Conservation (phyloP, 1,140 invertebrate genomes). For the Holotrichia oblita region DNA sequence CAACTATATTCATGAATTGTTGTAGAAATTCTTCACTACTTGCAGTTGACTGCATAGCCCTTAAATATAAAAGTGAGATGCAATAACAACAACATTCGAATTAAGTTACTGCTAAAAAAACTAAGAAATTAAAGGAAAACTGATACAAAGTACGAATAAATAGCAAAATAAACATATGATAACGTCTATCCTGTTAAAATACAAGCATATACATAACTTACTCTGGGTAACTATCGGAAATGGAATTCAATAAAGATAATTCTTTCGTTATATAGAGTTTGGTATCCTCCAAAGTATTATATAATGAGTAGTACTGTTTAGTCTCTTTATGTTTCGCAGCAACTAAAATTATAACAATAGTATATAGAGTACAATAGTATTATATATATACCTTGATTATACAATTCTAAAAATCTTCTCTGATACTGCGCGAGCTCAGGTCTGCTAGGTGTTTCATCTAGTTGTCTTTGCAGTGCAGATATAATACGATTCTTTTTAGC, state of each 20-base stretch:
- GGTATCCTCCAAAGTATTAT: conserved; percentile 95
- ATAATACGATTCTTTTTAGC: conserved; percentile 87
- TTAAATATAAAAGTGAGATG: conserved; percentile 49
- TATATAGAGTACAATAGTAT: neutral
- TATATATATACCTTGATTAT: conserved; percentile 83
- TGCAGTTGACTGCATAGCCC: conserved; percentile 74
- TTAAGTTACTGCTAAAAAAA: conserved; percentile 24
- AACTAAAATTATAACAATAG: conserved; percentile 71
- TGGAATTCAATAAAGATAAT: conserved; percentile 90
- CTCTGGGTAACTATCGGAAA: conserved; percentile 92
- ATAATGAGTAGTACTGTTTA: conserved; percentile 96
- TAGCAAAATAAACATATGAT: too few species aligned
- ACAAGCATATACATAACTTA: conserved; percentile 70
- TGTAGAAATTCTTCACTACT: conserved; percentile 87
- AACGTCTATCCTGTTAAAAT: neutral
- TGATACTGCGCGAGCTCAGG: conserved; percentile 96
- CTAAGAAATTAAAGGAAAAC: neutral
- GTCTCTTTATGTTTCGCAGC: conserved; percentile 95
- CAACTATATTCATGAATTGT: conserved; percentile 88
- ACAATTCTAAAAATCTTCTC: conserved; percentile 92
- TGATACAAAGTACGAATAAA: too few species aligned
- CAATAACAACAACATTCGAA: neutral
- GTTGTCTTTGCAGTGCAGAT: conserved; percentile 76
- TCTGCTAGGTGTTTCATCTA: conserved; percentile 91
- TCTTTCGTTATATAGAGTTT: conserved; percentile 93